Evolutionary conservation across 1,140 invertebrate genomes (phyloP), one percentile per base, ranked within the genome.

Genomic region (Rhysida immarginata): DNA sequence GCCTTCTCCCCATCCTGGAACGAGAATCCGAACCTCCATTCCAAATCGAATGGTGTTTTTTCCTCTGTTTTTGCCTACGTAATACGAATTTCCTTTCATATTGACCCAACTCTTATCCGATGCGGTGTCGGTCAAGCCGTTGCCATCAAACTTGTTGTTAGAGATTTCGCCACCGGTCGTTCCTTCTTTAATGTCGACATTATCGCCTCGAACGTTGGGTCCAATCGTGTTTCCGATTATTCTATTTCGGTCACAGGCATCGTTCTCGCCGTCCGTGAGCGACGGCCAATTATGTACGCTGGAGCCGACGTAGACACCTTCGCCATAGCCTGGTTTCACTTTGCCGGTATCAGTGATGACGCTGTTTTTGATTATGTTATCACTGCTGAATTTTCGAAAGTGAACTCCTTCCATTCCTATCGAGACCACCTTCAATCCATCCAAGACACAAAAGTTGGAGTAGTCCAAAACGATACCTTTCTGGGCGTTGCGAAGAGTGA

Each of bases 41-140:
- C 60, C 60, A 50, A 60, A 55, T 48, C 56, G 49, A 2, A 58
- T 41, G 14, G 60, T 55, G 1, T 27, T 52, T 26, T 46, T n/a
- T 11, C 60, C 60, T 26, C 14, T 25, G 48, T 61, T 61, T 18
- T 61, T 49, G 18, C 50, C 26, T 11, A 61, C 18, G 24, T 50
- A 20, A 24, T 61, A 61, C 21, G 51, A 51, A 48, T 54, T 57
- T 29, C 60, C 60, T 29, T 61, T 61, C 2, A 61, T 50, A 48
- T 61, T 56, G 2, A 61, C 48, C 60, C 60, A 61, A 29, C 58
- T 60, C n/a, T 61, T 56, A 25, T 61, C 60, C 35, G 42, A 61
- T 43, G 57, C 54, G 11, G 49, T 55, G 48, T 54, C 54, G 0
- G 60, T 58, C 49, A 58, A 44, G 5, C 48, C 23, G n/a, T 11